Percentiles rank a stretch among this genome's conserved stretches.
These are phyloP conservation scores for Crocidura indochinensis DNA, from an alignment of 2,797 vertebrate species.

Conservation along the genomic window DNA sequence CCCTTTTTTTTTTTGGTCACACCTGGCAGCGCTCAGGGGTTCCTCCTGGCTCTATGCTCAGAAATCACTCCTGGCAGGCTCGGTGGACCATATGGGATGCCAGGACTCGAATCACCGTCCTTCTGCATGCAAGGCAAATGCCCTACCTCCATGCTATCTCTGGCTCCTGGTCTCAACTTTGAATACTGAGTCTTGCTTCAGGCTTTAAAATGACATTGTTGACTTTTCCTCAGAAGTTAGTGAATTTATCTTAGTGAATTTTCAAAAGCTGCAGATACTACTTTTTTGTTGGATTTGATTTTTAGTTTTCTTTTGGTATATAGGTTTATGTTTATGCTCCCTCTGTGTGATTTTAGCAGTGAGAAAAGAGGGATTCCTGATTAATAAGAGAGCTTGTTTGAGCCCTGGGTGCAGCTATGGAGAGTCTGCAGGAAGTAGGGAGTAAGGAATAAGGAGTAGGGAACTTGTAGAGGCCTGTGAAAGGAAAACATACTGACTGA, in stretches of 20 bases:
- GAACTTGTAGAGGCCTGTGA: not conserved
- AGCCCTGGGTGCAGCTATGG: not conserved
- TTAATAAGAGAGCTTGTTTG: not conserved
- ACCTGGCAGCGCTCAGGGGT: no score
- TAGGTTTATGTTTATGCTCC: not conserved
- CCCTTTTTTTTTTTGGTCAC: no score
- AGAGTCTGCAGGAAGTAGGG: not conserved
- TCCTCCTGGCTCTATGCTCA: no score
- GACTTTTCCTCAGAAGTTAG: constrained; percentile 46
- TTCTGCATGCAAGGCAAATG: no score
- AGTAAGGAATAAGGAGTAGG: not conserved
- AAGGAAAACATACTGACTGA: not conserved
- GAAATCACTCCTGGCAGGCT: no score
- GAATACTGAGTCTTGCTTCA: constrained; percentile 15
- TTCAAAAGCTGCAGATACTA: constrained; percentile 48
- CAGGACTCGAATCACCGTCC: no score
- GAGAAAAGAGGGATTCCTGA: not conserved
- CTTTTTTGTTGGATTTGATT: constrained; percentile 1
- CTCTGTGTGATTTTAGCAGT: not conserved
- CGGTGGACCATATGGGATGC: no score
- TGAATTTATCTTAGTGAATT: not conserved
- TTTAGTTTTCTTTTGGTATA: constrained; percentile 22
- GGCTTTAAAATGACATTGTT: constrained; percentile 47
- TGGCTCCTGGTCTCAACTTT: not conserved
- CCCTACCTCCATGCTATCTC: no score